Conservation (phyloP, 1,140 invertebrate genomes). For the Leptinotarsa undecemlineata region DNA sequence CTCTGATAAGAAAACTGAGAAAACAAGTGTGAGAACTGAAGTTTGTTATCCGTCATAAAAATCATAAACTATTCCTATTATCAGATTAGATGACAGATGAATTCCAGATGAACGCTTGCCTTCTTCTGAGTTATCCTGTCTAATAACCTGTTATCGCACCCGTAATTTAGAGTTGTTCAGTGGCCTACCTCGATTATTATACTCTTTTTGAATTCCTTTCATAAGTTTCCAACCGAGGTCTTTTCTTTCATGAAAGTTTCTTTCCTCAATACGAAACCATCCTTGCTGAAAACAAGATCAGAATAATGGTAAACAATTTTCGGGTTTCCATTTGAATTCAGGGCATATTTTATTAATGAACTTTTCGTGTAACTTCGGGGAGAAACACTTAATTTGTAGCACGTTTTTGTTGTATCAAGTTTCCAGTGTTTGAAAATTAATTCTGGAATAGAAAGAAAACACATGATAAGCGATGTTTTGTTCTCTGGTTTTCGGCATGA, state of each 20-base stretch:
- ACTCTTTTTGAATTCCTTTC: neutral
- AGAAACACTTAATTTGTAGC: constrained; percentile 1
- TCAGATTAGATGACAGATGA: too few species aligned
- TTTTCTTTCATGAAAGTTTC: neutral
- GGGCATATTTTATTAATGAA: constrained; percentile 17
- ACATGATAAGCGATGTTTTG: too few species aligned
- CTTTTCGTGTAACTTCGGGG: constrained; percentile 12
- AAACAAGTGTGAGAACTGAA: too few species aligned
- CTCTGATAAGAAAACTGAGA: too few species aligned
- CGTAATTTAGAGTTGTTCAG: neutral
- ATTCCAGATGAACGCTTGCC: too few species aligned
- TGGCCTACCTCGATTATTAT: neutral
- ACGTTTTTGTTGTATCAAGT: constrained; percentile 15
- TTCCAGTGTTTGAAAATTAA: neutral
- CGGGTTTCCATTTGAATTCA: constrained; percentile 16
- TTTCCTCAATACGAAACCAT: neutral
- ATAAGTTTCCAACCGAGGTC: neutral
- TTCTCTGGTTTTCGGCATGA: too few species aligned
- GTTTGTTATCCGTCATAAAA: too few species aligned
- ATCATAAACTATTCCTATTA: too few species aligned
- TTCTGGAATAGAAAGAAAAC: neutral
- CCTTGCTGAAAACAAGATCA: constrained; percentile 8
- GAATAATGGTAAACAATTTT: constrained; percentile 4
- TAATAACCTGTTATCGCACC: too few species aligned
- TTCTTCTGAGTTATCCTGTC: too few species aligned